phyloP scores from a whole-genome alignment of 2,113 vertebrate species.

The Harpagus bidentatus region DNA sequence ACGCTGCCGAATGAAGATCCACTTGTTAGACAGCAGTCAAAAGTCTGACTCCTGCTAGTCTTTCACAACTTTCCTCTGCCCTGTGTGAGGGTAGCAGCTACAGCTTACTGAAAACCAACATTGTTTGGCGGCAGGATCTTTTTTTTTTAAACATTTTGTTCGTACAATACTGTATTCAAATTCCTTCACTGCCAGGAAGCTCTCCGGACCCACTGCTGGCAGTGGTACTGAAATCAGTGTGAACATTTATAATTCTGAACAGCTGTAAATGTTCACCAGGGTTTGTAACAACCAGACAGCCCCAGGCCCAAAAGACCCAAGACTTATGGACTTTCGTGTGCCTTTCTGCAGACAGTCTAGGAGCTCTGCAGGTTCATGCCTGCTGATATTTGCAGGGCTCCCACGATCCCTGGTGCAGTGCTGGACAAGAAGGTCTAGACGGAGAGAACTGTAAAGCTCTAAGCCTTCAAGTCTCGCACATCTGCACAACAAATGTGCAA shows the following conservation, averaged over 20 bases:
- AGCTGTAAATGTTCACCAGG: neutral
- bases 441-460: neutral
- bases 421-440: neutral
- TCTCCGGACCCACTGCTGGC: neutral
- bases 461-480: neutral
- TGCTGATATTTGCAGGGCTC: neutral
- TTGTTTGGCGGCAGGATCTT: neutral
- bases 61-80: neutral
- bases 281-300: neutral
- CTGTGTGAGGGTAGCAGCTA: neutral
- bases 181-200: neutral
- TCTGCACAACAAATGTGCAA: conserved; percentile 6
- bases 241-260: neutral
- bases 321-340: neutral
- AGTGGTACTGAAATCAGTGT: neutral
- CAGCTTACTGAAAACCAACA: neutral
- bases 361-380: neutral
- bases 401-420: neutral
- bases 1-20: neutral
- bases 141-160: neutral
- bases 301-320: neutral
- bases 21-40: neutral
- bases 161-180: neutral
- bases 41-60: neutral
- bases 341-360: neutral